Base-by-base conservation (phyloP, 2,888 invertebrate genomes). In the Melikaiella ostensackeni region DNA sequence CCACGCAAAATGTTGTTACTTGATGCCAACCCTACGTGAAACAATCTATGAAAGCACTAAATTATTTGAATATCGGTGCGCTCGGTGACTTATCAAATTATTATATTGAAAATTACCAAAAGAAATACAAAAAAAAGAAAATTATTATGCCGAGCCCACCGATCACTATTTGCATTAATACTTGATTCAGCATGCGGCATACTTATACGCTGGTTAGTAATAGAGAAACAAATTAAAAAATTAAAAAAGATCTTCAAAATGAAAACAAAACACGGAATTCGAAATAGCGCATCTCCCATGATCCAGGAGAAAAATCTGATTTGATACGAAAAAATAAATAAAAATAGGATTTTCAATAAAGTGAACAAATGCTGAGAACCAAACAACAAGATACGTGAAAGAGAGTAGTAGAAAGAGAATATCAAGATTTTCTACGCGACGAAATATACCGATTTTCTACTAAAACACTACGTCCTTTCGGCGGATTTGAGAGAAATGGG, bases 401-500 rank as follows among this genome's bases (percentile, higher is more conserved):
- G 9, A 66, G 24, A 66, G 42, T 16, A 61, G 30, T 61, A 27
- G 42, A 66, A 66, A 66, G 66, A 46, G n/a, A 55, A 50, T 70
- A 70, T 70, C 30, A 70, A 70, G 70, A 70, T 50, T 70, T 46
- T 70, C 70, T 70, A 70, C 46, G 50, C 70, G 70, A 50, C 33
- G 50, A 33, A 70, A 55, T 70, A 66, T 70, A 70, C 70, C 50
- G 70, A 46, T 50, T 50, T 46, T 70, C 70, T 70, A 70, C 46
- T 13, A 66, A 46, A 50, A 50, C 7, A 38, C 70, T 70, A 70
- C 66, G 19, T 55, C 50, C 30, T 50, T 33, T 33, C 30, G 30
- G n/a, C 70, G 50, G 11, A 70, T 70, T 70, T 5, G n/a, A 70
- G 70, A 79, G 21, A 75, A 75, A 77, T 9, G 62, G 73, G 76